phyloP scores from a whole-genome alignment of 2,888 invertebrate species.

The Chironomus riparius region DNA sequence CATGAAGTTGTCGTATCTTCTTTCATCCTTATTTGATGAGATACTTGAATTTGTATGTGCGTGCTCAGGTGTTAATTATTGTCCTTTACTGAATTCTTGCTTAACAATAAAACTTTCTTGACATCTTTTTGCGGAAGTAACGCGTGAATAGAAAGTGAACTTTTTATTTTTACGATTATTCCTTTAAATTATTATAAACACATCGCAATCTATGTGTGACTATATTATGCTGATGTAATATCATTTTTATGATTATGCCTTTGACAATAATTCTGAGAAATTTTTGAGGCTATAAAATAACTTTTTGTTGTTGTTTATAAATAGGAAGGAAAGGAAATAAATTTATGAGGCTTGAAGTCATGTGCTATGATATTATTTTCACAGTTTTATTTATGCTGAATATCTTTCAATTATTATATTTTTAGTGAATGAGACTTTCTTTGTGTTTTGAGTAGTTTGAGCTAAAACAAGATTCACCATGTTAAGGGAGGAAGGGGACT shows the following conservation, averaged over 20 bases:
- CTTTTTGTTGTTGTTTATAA: not conserved
- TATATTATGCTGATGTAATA: not conserved
- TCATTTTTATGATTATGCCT: slow-evolving; percentile 12
- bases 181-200: slow-evolving; percentile 20
- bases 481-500: no score
- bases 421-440: no score
- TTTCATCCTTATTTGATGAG: no score
- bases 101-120: not conserved
- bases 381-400: no score
- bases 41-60: not conserved
- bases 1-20: slow-evolving; percentile 1
- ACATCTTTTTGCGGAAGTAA: no score
- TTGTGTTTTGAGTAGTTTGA: no score
- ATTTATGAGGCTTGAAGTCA: not conserved
- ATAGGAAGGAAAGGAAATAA: not conserved
- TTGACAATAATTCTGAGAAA: slow-evolving; percentile 21
- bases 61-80: slow-evolving; percentile 24
- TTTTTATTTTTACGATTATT: slow-evolving; percentile 11
- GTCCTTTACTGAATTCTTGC: not conserved
- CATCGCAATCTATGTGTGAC: not conserved
- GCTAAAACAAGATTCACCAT: no score
- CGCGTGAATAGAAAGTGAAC: not conserved
- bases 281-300: slow-evolving; percentile 1
- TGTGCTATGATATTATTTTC: not conserved
- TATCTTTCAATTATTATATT: no score